Evolutionary conservation across 2,113 vertebrate genomes (phyloP), one percentile per base, ranked within the genome.

Genomic region (Suncus etruscus): DNA sequence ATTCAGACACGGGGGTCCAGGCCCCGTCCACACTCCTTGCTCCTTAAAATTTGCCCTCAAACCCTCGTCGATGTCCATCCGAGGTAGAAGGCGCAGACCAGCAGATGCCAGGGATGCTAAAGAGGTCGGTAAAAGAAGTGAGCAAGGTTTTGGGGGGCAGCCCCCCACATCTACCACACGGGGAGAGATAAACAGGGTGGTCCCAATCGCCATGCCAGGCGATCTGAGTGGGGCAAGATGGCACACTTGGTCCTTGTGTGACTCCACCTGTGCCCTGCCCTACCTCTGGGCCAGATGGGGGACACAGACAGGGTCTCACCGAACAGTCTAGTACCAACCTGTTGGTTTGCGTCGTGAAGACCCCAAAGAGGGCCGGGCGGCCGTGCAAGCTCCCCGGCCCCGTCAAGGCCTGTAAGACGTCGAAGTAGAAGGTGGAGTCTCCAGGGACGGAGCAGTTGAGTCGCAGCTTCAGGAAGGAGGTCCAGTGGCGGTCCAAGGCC

Each of bases 101-200:
- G 99, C 99, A 0, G 99, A 99, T n/a, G 72, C 99, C 99, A 0
- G 99, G 99, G 97, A 99, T 99, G 96, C 99, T 99, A 97, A 0
- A 0, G 94, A 0, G 58, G 72, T 1, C 95, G 89, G 92, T 92
- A 76, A 90, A 84, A 24, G 18, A 50, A 2, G 76, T 8, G 31
- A 66, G 48, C 32, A 66, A 47, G 70, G 32, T 66, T 73, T 39
- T 54, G 54, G 65, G 70, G 61, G 48, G 51, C 31, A 32, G 31
- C 31, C 63, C 4, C 61, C 20, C 8, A 22, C 1, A 65, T 18
- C 4, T 27, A 58, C 12, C 74, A 70, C 66, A 48, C 73, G 32
- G 39, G 77, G 58, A 69, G 63, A 31, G 7, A 2, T 1, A 31
- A 83, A 25, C 32, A n/a, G 8, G 20, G 22, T 27, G 48, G 39